These are phyloP conservation scores for Siniperca undulata DNA, from an alignment of 2,797 vertebrate species.

Conservation along the genomic window DNA sequence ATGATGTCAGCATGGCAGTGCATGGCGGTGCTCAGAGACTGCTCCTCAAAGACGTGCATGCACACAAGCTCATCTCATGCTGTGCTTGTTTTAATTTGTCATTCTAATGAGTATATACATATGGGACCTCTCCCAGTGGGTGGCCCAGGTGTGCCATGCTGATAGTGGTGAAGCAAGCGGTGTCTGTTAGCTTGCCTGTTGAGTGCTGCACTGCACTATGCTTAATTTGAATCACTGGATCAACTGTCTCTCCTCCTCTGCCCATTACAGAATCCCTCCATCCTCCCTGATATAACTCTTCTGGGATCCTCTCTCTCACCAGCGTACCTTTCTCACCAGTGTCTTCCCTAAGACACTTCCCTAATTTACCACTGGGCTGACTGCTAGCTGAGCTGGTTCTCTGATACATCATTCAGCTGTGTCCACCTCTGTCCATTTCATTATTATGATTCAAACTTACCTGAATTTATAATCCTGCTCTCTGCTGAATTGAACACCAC, in stretches of 20 bases:
- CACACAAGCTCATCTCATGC: conserved; percentile 58
- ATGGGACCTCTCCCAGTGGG: conserved; percentile 49
- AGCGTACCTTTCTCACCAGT: conserved; percentile 22
- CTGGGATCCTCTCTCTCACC: conserved; percentile 51
- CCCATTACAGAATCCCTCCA: conserved; percentile 53
- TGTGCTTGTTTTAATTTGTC: conserved; percentile 74
- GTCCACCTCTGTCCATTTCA: conserved; percentile 53
- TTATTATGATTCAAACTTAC: conserved; percentile 50
- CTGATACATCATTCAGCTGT: conserved; percentile 40
- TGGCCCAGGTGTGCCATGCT: conserved; percentile 20
- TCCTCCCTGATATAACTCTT: conserved; percentile 50
- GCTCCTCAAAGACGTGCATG: conserved; percentile 38
- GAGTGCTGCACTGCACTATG: conserved; percentile 57
- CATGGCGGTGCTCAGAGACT: conserved; percentile 32
- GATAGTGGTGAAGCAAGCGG: conserved; percentile 24
- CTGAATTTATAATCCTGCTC: conserved; percentile 51
- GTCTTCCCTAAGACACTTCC: conserved; percentile 35
- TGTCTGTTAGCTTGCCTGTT: conserved; percentile 64
- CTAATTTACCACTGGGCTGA: conserved; percentile 49
- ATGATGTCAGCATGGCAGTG: conserved; percentile 13
- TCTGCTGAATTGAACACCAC: conserved; percentile 38
- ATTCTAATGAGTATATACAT: conserved; percentile 69
- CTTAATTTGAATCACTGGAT: conserved; percentile 68
- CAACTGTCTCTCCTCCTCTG: conserved; percentile 44
- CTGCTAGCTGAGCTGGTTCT: conserved; percentile 35